Base-by-base conservation (phyloP, 2,113 vertebrate genomes). In the Colinus virginianus region DNA sequence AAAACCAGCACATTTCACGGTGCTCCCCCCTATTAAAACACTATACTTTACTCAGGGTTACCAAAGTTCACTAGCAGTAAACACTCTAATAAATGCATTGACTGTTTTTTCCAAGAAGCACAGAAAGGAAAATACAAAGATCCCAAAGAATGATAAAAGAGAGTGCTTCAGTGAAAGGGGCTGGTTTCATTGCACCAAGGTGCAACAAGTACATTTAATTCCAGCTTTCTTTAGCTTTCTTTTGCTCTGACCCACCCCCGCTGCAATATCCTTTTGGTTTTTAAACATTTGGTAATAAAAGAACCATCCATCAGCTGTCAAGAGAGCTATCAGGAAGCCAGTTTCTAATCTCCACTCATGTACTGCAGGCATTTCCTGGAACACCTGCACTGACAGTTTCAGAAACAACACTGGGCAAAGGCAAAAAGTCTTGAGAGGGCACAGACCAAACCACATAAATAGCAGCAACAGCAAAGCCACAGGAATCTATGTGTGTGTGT, bases 381-480 rank as follows among this genome's bases (percentile, higher is more conserved):
- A 74, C 77, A 95, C 86, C 88, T 93, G 75, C 84, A 66, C 43
- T 63, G 76, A 66, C 45, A 64, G 34, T 19, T 46, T 74, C 48
- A 72, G 90, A 82, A 92, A 83, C 92, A 59, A 15, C 30, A 40
- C 25, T 20, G 56, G 20, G 30, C 1, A 1, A 80, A 87, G 55
- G 34, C 49, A 77, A 2, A 17, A 42, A 66, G 7, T 11, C 83
- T 56, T 30, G 22, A 23, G 11, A n/a, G 25, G 49, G 46, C 69
- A 55, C 34, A 90, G 46, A 83, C 4, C 55, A 90, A 85, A 55
- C 59, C 82, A 77, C 2, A 0, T 9, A 74, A 86, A 89, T 13
- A 86, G 59, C 87, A 79, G 87, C 82, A 63, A 82, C 67, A 79
- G 78, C 56, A 80, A 83, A 95, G 82, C 93, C 90, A 70, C 94